Conservation (phyloP, 1,140 invertebrate species). For the Nixonia krombeini region DNA sequence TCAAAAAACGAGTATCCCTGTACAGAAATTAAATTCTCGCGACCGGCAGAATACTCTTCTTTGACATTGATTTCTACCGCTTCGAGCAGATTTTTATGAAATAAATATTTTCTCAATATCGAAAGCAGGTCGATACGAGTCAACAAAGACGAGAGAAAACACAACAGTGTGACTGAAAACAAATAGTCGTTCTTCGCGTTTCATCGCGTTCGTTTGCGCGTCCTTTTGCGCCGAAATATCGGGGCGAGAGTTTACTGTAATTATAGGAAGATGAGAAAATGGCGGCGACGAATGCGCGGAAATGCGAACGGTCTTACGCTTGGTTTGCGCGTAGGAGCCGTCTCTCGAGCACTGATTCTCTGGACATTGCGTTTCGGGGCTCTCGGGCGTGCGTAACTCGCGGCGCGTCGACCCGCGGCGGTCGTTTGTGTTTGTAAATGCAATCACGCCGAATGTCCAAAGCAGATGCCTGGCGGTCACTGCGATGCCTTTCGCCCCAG, state of each 20-base stretch:
- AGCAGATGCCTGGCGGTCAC: constrained; percentile 63
- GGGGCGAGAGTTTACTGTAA: not conserved
- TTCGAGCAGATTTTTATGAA: too few relatives aligned
- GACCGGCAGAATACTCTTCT: too few relatives aligned
- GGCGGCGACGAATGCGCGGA: not conserved
- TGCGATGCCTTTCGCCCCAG: constrained; percentile 48
- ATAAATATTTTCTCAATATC: too few relatives aligned
- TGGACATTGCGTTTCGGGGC: constrained; percentile 18
- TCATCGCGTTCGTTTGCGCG: too few relatives aligned
- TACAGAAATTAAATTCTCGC: too few relatives aligned
- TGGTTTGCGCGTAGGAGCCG: constrained; percentile 7
- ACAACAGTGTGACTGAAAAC: too few relatives aligned
- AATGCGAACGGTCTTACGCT: constrained; percentile 14
- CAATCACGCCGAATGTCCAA: constrained; percentile 65
- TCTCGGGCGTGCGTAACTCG: constrained; percentile 37
- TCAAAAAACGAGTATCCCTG: too few relatives aligned
- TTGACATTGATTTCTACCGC: too few relatives aligned
- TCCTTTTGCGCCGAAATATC: too few relatives aligned
- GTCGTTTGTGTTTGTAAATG: constrained; percentile 57
- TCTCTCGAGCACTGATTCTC: constrained; percentile 6
- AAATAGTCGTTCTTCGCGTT: too few relatives aligned
- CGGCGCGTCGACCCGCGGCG: constrained; percentile 37
- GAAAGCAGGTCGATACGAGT: too few relatives aligned
- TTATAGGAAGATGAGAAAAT: not conserved
- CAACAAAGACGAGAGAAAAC: too few relatives aligned